Base-by-base conservation (phyloP, 2,797 vertebrate genomes). In the Apogon hyalosoma region DNA sequence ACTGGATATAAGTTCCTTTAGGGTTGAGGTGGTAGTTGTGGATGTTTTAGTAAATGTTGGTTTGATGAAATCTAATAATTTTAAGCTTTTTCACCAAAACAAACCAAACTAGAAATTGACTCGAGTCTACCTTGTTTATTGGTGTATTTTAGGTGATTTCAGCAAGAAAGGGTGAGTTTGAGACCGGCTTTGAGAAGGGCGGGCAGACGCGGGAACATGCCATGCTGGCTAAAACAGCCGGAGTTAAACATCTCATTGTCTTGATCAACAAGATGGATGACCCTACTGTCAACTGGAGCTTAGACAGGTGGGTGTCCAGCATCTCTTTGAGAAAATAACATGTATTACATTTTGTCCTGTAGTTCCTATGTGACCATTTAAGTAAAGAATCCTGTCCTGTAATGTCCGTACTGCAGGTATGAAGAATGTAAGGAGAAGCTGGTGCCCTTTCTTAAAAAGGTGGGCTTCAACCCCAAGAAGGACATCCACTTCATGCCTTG, bases 401-500 rank as follows among this genome's bases (percentile, higher is more conserved):
- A 2, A 12, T 38, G 12, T 1, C 28, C 31, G 45, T 18, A 12
- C 40, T 45, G 55, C 81, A 99, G 98, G 90, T 99, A 99, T 33
- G 98, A 99, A 86, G 98, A 99, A 93, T 99, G 98, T 92, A 99
- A 99, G 94, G 98, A 99, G 87, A 99, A 99, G 89, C 92, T 99
- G 88, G 96, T 99, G 93, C 98, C 98, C 60, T 99, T 99, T 92
- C 92, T 99, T 76, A 99, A 99, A 92, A 99, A 99, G 93, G 98
- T 99, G 86, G 98, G 98, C 82, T 99, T 99, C 92, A 99, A 99
- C 92, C 98, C 98, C 68, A 99, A 99, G 91, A 99, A 99, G 88
- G 97, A 99, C 92, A 98, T 99, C 92, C 93, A 99, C 90, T 99
- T 99, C 85, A 99, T 99, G 98, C 98, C 98, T 88, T 99, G 98